Percentiles rank a stretch among this genome's conserved stretches.
Conservation (phyloP, 2,113 vertebrate species). For the Vidua macroura region DNA sequence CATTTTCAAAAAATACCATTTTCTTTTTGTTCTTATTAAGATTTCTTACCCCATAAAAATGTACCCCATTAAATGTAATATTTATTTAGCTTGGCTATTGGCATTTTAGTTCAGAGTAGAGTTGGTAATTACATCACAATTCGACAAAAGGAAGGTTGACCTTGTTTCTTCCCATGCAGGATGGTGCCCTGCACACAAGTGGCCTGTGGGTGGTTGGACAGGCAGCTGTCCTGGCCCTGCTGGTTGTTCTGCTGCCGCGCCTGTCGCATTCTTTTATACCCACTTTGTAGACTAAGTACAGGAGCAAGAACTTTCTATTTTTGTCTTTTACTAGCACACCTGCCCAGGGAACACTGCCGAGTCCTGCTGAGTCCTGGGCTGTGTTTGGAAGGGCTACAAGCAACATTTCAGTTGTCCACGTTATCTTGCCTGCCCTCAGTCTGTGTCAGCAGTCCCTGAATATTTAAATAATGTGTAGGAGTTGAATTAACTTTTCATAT, state of each 20-base stretch:
- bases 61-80: neutral
- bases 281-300: neutral
- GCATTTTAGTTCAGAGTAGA: neutral
- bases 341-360: neutral
- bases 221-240: neutral
- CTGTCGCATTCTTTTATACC: neutral
- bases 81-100: neutral
- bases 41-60: neutral
- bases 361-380: neutral
- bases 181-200: neutral
- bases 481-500: neutral
- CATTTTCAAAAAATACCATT: neutral
- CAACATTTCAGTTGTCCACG: neutral
- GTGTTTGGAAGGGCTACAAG: neutral
- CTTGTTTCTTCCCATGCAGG: neutral
- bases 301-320: neutral
- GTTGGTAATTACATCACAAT: neutral
- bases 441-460: neutral
- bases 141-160: neutral
- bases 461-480: neutral
- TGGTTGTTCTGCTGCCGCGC: neutral
- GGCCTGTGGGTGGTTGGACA: neutral
- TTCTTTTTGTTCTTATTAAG: neutral
- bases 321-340: neutral
- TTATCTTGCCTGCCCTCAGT: neutral